Evolutionary conservation across 2,797 vertebrate species (phyloP).

Genomic region (Sternarchorhynchus goeldii): DNA sequence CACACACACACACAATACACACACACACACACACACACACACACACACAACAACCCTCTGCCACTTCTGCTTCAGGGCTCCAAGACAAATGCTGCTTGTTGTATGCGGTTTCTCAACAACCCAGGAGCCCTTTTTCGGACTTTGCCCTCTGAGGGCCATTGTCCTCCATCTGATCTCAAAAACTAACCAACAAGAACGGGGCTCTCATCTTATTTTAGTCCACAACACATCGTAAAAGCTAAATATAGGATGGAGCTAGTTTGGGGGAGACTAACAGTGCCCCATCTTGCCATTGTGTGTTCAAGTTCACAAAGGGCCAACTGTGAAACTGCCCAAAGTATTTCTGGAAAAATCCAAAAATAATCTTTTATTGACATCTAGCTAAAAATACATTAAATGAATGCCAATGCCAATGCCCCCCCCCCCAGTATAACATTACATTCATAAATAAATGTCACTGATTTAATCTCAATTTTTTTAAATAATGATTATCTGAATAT

Average conservation of each 20-base stretch:
- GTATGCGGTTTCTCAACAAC: slow-evolving; percentile 77
- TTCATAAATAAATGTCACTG: background rate
- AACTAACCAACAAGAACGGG: slow-evolving; percentile 62
- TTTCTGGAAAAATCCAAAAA: slow-evolving; percentile 54
- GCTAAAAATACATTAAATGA: slow-evolving; percentile 38
- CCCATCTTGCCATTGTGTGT: slow-evolving; percentile 35
- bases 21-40: too few relatives aligned
- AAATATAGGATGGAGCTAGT: slow-evolving; percentile 57
- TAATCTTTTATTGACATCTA: slow-evolving; percentile 41
- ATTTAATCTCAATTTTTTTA: background rate
- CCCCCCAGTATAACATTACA: background rate
- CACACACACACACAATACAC: too few relatives aligned
- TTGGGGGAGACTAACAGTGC: slow-evolving; percentile 47
- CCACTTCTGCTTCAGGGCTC: slow-evolving; percentile 80
- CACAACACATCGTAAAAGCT: slow-evolving; percentile 51
- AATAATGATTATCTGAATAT: background rate
- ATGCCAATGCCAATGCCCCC: slow-evolving; percentile 1
- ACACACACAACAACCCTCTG: slow-evolving; percentile 56
- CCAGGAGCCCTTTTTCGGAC: slow-evolving; percentile 69
- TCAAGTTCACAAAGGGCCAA: slow-evolving; percentile 52
- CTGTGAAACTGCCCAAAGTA: slow-evolving; percentile 44
- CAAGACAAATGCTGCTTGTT: slow-evolving; percentile 84
- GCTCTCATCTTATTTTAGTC: slow-evolving; percentile 55
- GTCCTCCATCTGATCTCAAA: slow-evolving; percentile 58
- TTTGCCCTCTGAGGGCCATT: slow-evolving; percentile 66